Conservation (phyloP, 1,140 invertebrate species). For the Procambarus virginalis region DNA sequence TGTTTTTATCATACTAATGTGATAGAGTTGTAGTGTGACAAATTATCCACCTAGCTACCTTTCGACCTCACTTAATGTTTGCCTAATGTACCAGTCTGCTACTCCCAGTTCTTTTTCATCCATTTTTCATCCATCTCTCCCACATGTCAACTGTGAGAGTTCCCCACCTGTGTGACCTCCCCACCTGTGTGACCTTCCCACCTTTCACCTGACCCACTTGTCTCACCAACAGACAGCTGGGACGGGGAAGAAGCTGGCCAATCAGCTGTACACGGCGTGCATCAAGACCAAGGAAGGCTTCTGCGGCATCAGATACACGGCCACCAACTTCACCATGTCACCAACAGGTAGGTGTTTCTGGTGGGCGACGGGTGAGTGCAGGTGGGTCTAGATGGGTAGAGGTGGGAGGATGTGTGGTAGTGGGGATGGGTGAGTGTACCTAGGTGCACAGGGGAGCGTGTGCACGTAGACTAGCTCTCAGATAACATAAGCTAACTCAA, state of each 20-base stretch:
- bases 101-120: no score
- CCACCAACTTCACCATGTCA: slow-evolving; percentile 73
- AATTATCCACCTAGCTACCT: no score
- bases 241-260: slow-evolving; percentile 82
- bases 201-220: background rate
- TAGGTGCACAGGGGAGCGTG: background rate
- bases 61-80: no score
- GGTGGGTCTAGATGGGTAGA: no score
- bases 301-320: slow-evolving; percentile 81
- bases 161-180: background rate
- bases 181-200: background rate
- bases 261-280: slow-evolving; percentile 86
- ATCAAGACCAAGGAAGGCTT: slow-evolving; percentile 79
- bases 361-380: background rate
- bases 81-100: no score
- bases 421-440: background rate
- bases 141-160: background rate
- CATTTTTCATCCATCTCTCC: no score
- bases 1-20: no score
- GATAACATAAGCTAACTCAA: no score
- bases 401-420: background rate
- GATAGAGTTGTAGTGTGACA: no score
- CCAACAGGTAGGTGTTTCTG: slow-evolving; percentile 71
- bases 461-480: no score
- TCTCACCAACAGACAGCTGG: background rate